Base-by-base conservation (phyloP, 1,140 invertebrate species). In the Phenacoccus solenopsis region DNA sequence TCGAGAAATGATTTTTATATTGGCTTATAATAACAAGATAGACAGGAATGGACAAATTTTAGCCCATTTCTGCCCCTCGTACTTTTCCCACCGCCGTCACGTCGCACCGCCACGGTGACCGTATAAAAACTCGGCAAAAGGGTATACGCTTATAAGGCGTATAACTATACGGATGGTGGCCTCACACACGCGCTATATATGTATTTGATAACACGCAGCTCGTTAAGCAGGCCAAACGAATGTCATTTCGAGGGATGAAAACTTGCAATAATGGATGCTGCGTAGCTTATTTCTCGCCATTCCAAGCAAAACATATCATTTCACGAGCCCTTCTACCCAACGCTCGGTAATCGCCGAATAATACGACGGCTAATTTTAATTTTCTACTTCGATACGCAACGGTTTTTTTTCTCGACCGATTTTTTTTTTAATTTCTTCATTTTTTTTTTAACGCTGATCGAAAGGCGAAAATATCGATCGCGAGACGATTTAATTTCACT, bases 201-300 rank as follows among this genome's bases (percentile, higher is more conserved):
- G 16, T 49, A 49, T 49, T 49, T 49, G 12, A 49, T 49, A 49
- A 49, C 38, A 49, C 38, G 38, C 38, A 49, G 38, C 38, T 49
- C 38, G 38, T 49, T 49, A 49, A 49, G 38, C 38, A 49, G 38
- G 38, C 38, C 38, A 49, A 49, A 49, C 38, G 38, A 49, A 49
- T 49, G 38, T 49, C 38, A 49, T 49, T 49, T 49, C 16, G 16
- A n/a, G 38, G 20, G 38, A 49, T 49, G 38, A 49, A 49, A 49
- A 49, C 16, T 49, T 49, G 38, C 12, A 49, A 49, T 49, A 49
- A 49, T n/a, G 38, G 5, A 16, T 49, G 30, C 38, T 4, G 5
- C 16, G 38, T 49, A 49, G 38, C 38, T n/a, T 49, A 49, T 49
- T 49, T 49, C 38, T 49, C 38, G 38, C 38, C 5, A 16, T 49